These are phyloP conservation scores for Lutjanus campechanus DNA, from an alignment of 2,797 vertebrate species.

Conservation along the genomic window DNA sequence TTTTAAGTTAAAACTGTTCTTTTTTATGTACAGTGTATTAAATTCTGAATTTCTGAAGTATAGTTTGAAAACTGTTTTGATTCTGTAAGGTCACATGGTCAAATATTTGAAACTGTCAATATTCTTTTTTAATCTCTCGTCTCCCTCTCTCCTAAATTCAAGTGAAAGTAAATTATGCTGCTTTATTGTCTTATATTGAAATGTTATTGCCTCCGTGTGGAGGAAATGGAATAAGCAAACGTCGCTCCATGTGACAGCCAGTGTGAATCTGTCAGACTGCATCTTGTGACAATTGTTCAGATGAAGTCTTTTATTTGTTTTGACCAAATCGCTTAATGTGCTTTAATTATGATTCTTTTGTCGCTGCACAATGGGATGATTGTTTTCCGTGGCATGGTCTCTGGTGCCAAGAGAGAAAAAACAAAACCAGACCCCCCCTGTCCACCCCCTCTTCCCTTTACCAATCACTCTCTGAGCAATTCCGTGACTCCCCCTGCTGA, in stretches of 20 bases:
- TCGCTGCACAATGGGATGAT: conserved; percentile 70
- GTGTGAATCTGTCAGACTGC: conserved; percentile 55
- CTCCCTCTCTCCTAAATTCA: background rate
- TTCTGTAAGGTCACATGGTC: background rate
- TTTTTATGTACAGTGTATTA: too few relatives aligned
- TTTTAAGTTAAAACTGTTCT: too few relatives aligned
- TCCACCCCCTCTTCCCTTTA: conserved; percentile 55
- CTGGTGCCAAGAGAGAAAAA: conserved; percentile 65
- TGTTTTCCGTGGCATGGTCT: conserved; percentile 72
- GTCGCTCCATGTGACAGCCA: conserved; percentile 45
- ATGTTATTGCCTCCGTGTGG: background rate
- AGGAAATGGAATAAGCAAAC: conserved; percentile 24
- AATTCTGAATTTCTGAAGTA: background rate
- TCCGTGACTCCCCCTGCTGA: conserved; percentile 76
- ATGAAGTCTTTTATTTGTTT: conserved; percentile 75
- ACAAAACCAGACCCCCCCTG: conserved; percentile 46
- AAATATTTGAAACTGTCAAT: background rate
- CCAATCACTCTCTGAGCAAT: conserved; percentile 67
- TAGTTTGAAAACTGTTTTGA: background rate
- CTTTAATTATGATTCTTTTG: conserved; percentile 80
- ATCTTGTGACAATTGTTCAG: conserved; percentile 63
- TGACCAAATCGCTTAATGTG: conserved; percentile 69
- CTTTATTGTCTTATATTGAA: background rate
- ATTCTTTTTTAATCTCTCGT: too few relatives aligned
- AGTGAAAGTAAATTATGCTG: background rate